Percentiles rank a stretch among this genome's conserved stretches.
These are phyloP conservation scores for Phortica okadai DNA, from an alignment of 2,888 invertebrate genomes.

Conservation along the genomic window DNA sequence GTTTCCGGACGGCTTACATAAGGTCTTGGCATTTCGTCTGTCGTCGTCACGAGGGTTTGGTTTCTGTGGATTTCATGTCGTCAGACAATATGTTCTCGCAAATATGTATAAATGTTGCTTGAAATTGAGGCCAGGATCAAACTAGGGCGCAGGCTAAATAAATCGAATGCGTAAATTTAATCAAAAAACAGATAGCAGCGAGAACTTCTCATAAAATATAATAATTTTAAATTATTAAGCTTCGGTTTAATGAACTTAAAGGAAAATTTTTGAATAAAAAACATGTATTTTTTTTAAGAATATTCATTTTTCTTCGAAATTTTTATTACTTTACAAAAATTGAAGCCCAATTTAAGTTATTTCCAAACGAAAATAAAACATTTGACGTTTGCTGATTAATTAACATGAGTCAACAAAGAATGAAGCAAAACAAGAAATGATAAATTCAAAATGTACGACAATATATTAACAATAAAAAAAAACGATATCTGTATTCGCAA, in stretches of 20 bases:
- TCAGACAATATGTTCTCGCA: background rate
- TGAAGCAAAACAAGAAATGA: background rate
- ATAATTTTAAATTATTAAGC: too few species aligned
- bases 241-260: too few species aligned
- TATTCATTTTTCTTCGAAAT: too few species aligned
- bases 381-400: constrained; percentile 67
- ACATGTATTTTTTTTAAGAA: too few species aligned
- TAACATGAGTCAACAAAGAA: constrained; percentile 54
- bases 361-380: constrained; percentile 55
- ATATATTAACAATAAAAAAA: constrained; percentile 22
- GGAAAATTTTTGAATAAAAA: too few species aligned
- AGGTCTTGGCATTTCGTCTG: background rate
- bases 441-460: constrained; percentile 4
- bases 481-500: background rate
- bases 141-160: background rate
- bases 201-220: too few species aligned
- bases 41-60: background rate
- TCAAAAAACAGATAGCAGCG: too few species aligned
- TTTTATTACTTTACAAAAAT: background rate
- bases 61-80: background rate
- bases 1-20: background rate
- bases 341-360: background rate
- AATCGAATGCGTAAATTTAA: too few species aligned
- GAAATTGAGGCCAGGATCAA: background rate
- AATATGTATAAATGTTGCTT: background rate